A percentile compares a stretch with the other conserved stretches of the same genome.
These are phyloP conservation scores for Cavia porcellus DNA, from an alignment of 2,113 vertebrate species.

Conservation along the genomic window DNA sequence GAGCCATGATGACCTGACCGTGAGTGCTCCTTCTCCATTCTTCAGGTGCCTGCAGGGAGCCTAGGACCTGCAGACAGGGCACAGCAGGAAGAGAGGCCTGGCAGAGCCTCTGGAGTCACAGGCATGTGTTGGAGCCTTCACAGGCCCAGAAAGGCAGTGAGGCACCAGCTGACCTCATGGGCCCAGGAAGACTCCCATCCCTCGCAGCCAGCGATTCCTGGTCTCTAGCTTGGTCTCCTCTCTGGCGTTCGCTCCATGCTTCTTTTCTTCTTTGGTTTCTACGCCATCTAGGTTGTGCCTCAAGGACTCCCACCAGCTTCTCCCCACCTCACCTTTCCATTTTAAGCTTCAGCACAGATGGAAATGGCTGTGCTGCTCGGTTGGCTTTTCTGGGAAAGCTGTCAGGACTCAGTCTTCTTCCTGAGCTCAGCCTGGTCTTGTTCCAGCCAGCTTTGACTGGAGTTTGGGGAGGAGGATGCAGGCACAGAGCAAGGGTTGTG, in stretches of 20 bases:
- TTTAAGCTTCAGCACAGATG: neutral
- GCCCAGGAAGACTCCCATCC: neutral
- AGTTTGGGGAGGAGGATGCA: neutral
- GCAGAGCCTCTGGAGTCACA: neutral
- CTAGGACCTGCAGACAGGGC: neutral
- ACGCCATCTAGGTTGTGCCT: neutral
- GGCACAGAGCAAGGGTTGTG: neutral
- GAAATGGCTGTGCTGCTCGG: neutral
- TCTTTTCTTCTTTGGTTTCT: neutral
- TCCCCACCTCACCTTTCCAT: neutral
- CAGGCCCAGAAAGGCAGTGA: neutral
- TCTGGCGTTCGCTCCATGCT: too few relatives aligned
- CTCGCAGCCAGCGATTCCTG: neutral
- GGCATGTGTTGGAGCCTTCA: neutral
- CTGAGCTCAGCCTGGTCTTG: neutral
- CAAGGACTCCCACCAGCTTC: neutral
- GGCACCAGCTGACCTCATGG: neutral
- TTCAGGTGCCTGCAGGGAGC: neutral
- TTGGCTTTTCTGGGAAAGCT: neutral
- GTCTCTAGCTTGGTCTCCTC: neutral
- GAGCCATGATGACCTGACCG: neutral
- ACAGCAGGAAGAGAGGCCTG: neutral
- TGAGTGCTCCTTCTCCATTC: neutral
- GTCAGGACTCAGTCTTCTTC: neutral
- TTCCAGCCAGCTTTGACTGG: neutral